A percentile compares a stretch with the other conserved stretches of the same genome.
Conservation (phyloP, 1,140 invertebrate genomes). For the Mesaphorura yosii region DNA sequence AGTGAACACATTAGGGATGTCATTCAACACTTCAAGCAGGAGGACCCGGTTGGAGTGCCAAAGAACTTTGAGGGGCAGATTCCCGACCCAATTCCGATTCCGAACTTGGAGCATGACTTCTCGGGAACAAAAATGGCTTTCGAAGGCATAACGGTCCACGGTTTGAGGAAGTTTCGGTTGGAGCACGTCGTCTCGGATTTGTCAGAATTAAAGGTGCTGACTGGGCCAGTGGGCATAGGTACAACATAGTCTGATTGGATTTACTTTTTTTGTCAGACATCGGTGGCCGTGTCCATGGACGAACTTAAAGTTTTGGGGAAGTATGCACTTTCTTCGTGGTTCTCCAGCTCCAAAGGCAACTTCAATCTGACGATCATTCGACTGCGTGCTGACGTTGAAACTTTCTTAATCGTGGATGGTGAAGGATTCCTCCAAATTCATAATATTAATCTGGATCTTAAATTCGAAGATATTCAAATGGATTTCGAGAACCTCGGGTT, state of each 20-base stretch:
- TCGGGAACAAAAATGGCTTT: constrained; percentile 58
- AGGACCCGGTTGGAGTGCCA: constrained; percentile 63
- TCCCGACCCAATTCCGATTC: constrained; percentile 47
- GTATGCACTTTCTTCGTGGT: constrained; percentile 58
- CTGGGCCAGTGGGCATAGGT: background rate
- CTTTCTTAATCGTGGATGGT: constrained; percentile 53
- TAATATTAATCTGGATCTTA: constrained; percentile 64
- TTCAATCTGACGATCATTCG: constrained; percentile 60
- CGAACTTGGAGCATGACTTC: constrained; percentile 41
- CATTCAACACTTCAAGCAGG: constrained; percentile 68
- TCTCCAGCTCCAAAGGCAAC: constrained; percentile 55
- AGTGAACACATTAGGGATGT: constrained; percentile 56
- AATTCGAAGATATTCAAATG: constrained; percentile 60
- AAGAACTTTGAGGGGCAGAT: constrained; percentile 38
- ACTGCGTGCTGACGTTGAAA: constrained; percentile 53
- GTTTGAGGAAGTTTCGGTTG: constrained; percentile 65
- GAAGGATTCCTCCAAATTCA: constrained; percentile 61
- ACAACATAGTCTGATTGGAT: background rate
- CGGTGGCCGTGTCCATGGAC: constrained; percentile 53
- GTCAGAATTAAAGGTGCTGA: constrained; percentile 50
- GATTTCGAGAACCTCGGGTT: constrained; percentile 59
- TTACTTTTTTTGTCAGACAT: constrained; percentile 42
- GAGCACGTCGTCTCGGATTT: constrained; percentile 51
- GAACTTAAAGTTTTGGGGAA: constrained; percentile 57
- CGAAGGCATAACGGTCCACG: constrained; percentile 55